These are phyloP conservation scores for Avahi laniger DNA, from an alignment of 2,797 vertebrate genomes.

Conservation along the genomic window DNA sequence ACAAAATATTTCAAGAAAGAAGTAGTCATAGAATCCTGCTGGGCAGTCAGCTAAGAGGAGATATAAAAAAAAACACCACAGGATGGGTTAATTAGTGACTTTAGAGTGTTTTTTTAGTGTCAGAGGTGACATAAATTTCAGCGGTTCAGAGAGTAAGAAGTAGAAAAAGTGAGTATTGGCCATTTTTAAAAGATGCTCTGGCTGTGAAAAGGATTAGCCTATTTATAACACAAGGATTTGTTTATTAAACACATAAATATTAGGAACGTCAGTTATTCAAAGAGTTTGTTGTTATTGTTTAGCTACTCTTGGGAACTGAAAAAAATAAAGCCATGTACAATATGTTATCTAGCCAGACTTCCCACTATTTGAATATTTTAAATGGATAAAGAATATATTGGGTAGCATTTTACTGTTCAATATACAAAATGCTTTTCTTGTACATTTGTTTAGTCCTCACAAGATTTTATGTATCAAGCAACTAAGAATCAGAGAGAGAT, in stretches of 20 bases:
- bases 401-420: neutral
- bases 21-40: neutral
- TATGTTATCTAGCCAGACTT: neutral
- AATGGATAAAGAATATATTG: neutral
- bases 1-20: neutral
- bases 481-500: neutral
- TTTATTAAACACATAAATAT: slow-evolving; percentile 37
- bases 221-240: slow-evolving; percentile 32
- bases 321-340: neutral
- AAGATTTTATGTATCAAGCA: slow-evolving; percentile 13
- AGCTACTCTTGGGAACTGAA: neutral
- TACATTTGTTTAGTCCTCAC: neutral
- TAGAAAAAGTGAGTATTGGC: neutral
- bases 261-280: slow-evolving; percentile 23
- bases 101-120: neutral
- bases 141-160: neutral
- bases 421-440: neutral
- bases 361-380: neutral
- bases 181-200: neutral
- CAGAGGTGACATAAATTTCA: neutral
- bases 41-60: neutral
- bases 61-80: neutral
- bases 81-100: neutral
- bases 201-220: neutral
- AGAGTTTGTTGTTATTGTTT: neutral